Percentiles rank a stretch among this genome's conserved stretches.
These are phyloP conservation scores for Aricia artaxerxes DNA, from an alignment of 2,888 invertebrate species.

Conservation along the genomic window DNA sequence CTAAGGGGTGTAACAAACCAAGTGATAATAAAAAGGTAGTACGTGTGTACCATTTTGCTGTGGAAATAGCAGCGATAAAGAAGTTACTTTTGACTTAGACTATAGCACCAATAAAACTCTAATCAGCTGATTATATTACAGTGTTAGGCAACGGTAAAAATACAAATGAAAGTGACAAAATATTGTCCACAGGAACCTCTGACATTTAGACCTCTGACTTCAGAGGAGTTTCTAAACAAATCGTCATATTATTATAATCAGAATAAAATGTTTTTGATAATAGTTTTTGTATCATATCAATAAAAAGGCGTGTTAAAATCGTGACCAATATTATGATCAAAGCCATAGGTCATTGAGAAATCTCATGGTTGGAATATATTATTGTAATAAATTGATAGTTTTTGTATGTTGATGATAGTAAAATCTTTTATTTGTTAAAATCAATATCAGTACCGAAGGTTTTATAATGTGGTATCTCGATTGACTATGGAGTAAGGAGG, in stretches of 20 bases:
- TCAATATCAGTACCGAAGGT: no score
- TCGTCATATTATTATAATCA: background rate
- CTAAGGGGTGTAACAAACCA: no score
- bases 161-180: background rate
- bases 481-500: no score
- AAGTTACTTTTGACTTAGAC: no score
- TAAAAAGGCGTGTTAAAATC: background rate
- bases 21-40: no score
- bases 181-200: background rate
- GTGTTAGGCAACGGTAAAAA: background rate
- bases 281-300: background rate
- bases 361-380: background rate
- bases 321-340: background rate
- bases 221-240: background rate
- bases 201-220: background rate
- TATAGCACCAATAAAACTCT: background rate
- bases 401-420: no score
- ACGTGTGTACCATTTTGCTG: no score
- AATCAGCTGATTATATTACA: background rate
- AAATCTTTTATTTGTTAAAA: no score
- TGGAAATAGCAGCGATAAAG: no score
- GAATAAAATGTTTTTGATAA: background rate
- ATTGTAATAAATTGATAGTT: no score
- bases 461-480: no score
- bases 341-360: conserved; percentile 10